A percentile compares a stretch with the other conserved stretches of the same genome.
phyloP scores from a whole-genome alignment of 2,797 vertebrate genomes.

The Anableps anableps region DNA sequence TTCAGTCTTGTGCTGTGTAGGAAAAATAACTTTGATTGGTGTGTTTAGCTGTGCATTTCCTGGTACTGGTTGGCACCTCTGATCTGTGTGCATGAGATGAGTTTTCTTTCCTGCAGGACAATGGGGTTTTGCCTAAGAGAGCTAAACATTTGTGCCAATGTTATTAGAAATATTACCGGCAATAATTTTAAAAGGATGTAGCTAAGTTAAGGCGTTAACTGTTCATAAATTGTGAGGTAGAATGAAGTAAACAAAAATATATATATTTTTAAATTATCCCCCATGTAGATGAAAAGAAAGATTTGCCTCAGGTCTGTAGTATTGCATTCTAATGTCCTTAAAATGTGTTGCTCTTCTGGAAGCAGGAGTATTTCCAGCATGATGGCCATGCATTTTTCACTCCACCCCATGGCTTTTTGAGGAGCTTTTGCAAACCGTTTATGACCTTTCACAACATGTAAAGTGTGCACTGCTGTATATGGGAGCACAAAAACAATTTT shows the following conservation, averaged over 20 bases:
- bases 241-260: background rate
- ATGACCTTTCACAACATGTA: constrained; percentile 24
- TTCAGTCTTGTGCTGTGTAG: constrained; percentile 14
- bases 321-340: background rate
- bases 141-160: constrained; percentile 35
- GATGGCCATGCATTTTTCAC: background rate
- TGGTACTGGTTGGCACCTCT: constrained; percentile 12
- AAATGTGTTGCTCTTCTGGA: constrained; percentile 10
- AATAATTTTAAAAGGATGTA: background rate
- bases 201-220: background rate
- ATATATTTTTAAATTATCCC: background rate
- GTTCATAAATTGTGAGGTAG: background rate
- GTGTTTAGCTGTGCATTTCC: constrained; percentile 7
- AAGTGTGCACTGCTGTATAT: constrained; percentile 13
- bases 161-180: constrained; percentile 11
- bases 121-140: constrained; percentile 36
- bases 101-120: constrained; percentile 37
- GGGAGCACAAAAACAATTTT: constrained; percentile 20
- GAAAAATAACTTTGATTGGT: constrained; percentile 3
- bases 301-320: background rate
- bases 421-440: constrained; percentile 9
- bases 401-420: constrained; percentile 13
- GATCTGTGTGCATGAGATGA: constrained; percentile 35
- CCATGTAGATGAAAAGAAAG: background rate
- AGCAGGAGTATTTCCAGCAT: constrained; percentile 12